A percentile compares a stretch with the other conserved stretches of the same genome.
These are phyloP conservation scores for Pagrus major DNA, from an alignment of 2,113 vertebrate genomes.

Conservation along the genomic window DNA sequence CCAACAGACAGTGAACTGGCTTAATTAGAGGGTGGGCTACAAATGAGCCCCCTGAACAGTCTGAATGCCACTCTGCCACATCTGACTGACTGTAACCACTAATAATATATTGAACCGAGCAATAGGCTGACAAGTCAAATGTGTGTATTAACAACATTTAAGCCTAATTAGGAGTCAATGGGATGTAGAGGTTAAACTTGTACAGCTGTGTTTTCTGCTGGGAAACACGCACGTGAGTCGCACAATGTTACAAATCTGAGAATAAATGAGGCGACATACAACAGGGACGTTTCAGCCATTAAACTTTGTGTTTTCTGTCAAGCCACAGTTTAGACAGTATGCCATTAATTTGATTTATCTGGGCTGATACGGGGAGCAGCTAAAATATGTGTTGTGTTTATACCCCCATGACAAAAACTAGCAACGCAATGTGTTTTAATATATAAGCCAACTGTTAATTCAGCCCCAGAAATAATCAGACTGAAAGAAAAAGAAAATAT, in stretches of 20 bases:
- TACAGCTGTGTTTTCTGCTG: constrained; percentile 10
- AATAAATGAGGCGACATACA: constrained; percentile 27
- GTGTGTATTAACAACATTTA: not conserved
- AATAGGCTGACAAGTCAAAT: not conserved
- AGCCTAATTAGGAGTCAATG: not conserved
- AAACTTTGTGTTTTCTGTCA: constrained; percentile 36
- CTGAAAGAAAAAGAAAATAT: not conserved
- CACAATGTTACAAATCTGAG: constrained; percentile 7
- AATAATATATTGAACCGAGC: not conserved
- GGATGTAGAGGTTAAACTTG: not conserved
- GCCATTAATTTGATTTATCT: constrained; percentile 32
- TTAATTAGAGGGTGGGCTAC: not conserved
- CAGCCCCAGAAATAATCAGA: not conserved
- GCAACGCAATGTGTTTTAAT: not conserved
- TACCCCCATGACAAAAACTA: not conserved
- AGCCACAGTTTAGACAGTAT: constrained; percentile 21
- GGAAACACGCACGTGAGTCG: constrained; percentile 6
- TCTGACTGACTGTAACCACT: not conserved
- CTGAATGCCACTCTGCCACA: not conserved
- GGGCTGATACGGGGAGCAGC: not conserved
- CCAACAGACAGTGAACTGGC: not conserved
- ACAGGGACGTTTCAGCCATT: constrained; percentile 8
- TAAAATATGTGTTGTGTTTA: constrained; percentile 1
- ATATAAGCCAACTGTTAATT: not conserved
- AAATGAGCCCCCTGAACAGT: not conserved